Conservation (phyloP, 2,113 vertebrate species). For the Emydura subglobosa region DNA sequence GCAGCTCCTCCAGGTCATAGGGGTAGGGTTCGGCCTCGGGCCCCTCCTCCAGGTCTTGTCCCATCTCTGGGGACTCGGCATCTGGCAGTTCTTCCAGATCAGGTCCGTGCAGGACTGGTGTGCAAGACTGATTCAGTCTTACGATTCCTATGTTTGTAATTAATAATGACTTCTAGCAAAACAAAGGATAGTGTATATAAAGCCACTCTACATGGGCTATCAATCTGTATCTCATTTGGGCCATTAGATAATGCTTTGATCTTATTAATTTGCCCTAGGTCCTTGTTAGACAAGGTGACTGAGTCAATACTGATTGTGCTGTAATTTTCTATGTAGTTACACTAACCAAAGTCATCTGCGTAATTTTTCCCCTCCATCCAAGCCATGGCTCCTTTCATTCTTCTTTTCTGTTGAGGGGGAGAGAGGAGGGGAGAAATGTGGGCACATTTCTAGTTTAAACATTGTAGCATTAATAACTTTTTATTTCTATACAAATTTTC, state of each 20-base stretch:
- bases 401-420: background rate
- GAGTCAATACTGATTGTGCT: rapidly evolving
- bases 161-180: background rate
- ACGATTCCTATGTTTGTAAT: background rate
- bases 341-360: rapidly evolving
- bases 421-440: background rate
- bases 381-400: background rate
- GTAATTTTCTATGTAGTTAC: rapidly evolving
- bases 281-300: background rate
- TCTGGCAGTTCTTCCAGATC: too few relatives aligned
- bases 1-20: too few relatives aligned
- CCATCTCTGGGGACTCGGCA: too few relatives aligned
- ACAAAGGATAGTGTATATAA: background rate
- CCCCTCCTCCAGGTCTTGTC: too few relatives aligned
- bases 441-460: background rate
- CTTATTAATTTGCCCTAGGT: background rate
- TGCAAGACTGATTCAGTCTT: background rate
- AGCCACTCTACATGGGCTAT: background rate
- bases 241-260: background rate
- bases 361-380: background rate
- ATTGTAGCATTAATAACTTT: background rate
- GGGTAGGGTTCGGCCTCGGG: too few relatives aligned
- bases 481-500: background rate
- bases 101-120: too few relatives aligned
- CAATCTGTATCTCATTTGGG: background rate